Evolutionary conservation across 2,888 invertebrate genomes (phyloP), one percentile per base, ranked within the genome.

Genomic region (Geophilus truncorum): DNA sequence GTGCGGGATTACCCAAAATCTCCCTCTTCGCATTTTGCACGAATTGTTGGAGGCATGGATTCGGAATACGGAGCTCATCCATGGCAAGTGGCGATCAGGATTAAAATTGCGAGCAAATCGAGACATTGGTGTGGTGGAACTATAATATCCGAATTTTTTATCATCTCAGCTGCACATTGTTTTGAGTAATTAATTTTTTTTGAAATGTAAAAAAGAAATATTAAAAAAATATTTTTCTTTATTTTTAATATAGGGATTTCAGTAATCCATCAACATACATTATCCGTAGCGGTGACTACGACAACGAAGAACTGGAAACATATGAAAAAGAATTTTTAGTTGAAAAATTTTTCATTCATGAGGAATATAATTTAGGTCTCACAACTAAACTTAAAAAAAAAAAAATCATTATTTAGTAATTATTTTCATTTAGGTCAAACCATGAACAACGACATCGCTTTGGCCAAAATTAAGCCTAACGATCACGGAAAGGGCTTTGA

Each of bases 81-180:
- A 2, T 93, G 93, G 93, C 92, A 92, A 87, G 92, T 91, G 2
- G 92, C 92, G 80, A 88, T 93, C 80, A 88, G 92, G 82, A 90
- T 90, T 4, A 87, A 89, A 77, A 9, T 6, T 6, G 89, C 88
- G 34, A 84, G 84, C 25, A 77, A 81, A 9, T 76, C 91, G 0
- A 89, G 89, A 57, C 93, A 93, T 86, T 92, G 92, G 91, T 93
- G 93, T 84, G 93, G 93, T 0, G 93, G 92, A 0, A 91, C 92
- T 0, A 88, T 93, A 10, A 88, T 93, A 78, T 90, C 91, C 0
- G 89, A 90, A 77, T 87, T 89, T 77, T 91, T 92, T 86, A 88
- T 93, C 5, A 86, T 93, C 0, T 93, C 93, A 0, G 93, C 93
- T 0, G 93, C 92, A 0, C 93, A 93, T 85, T 93, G 93, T 83